phyloP scores from a whole-genome alignment of 2,797 vertebrate species.

The Tamandua tetradactyla region DNA sequence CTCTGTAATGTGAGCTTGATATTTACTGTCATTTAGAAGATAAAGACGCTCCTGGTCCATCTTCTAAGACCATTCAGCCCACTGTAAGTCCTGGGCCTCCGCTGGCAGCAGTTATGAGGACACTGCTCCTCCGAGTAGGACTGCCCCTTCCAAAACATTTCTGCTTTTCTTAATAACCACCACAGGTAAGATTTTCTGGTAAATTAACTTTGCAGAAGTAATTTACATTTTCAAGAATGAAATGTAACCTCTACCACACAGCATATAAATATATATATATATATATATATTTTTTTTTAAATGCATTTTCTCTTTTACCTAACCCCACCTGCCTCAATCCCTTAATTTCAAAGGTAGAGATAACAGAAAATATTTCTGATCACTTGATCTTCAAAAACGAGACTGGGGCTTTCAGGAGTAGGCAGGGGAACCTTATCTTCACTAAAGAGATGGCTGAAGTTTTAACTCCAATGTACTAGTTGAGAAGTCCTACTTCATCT shows the following conservation, averaged over 20 bases:
- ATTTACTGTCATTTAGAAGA: neutral
- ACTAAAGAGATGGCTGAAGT: neutral
- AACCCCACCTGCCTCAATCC: no score
- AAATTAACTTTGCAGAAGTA: neutral
- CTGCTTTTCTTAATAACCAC: neutral
- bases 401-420: neutral
- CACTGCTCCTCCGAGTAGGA: neutral
- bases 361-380: neutral
- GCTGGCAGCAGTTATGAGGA: neutral
- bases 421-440: rapidly evolving
- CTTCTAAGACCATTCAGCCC: neutral
- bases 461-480: neutral
- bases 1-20: neutral
- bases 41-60: neutral
- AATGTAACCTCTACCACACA: no score
- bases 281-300: no score
- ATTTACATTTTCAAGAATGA: slow-evolving; percentile 10
- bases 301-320: neutral
- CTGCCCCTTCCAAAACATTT: neutral
- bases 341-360: neutral
- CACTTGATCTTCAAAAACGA: neutral
- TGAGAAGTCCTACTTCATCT: neutral
- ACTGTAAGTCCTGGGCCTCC: neutral
- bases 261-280: no score
- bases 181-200: neutral